Base-by-base conservation (phyloP, 2,888 invertebrate genomes). In the Helicoverpa assulta region DNA sequence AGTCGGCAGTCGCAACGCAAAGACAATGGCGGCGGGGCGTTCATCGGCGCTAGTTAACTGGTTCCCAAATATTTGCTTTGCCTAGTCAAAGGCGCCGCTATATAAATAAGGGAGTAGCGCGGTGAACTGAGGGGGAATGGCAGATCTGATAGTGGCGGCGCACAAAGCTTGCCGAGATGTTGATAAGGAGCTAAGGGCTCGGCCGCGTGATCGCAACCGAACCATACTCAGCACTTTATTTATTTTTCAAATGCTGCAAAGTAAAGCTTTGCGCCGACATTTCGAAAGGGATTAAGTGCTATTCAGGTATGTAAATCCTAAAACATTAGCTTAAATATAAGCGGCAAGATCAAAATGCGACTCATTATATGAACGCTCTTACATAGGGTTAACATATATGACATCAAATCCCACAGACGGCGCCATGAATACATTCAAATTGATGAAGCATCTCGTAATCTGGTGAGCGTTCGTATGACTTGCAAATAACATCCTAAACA, bases 1-100 rank as follows among this genome's bases (percentile, higher is more conserved):
- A 94, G 90, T 90, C 81, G 87, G 86, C 89, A 90, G 90, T 90
- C 92, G 91, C 91, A 88, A 87, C 86, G 86, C 87, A 90, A 91
- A 93, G 92, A 94, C 94, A 95, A 95, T 93, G 78, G 90, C 87
- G 86, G 90, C 88, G 88, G 88, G 90, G 91, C 91, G 90, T 88
- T 92, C 92, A 94, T 93, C 92, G 91, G 92, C 90, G 91, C 91
- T 93, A 92, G 92, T 93, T 94, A 93, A 93, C 93, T 86, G 90
- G 91, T 93, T 90, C 87, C 91, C 92, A 95, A 95, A 95, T 94
- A 95, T 95, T 95, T 93, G 91, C 88, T 88, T 75, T 76, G 84
- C 80, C 86, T 91, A 92, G 91, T 92, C 95, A 95, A 95, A 95
- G 93, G 89, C 88, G 90, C 94, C 95, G 94, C 89, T 87, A 77